A percentile compares a stretch with the other conserved stretches of the same genome.
Conservation (phyloP, 2,797 vertebrate species). For the Schizothorax lantsangensis region DNA sequence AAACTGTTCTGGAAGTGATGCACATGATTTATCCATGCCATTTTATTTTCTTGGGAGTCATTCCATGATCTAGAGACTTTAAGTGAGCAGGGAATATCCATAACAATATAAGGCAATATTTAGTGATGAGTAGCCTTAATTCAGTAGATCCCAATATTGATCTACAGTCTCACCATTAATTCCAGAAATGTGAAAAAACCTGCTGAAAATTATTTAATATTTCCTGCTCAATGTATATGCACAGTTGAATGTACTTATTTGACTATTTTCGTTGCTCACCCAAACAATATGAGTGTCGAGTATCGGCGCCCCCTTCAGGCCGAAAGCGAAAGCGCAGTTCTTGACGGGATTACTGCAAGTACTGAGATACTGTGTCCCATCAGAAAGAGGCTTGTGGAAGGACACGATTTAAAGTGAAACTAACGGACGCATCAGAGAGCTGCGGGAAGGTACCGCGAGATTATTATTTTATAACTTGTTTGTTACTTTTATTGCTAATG, state of each 20-base stretch:
- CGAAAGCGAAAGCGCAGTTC: neutral
- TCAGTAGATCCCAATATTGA: neutral
- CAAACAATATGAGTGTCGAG: neutral
- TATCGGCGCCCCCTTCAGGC: neutral
- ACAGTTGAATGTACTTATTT: neutral
- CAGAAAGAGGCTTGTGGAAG: too few species aligned
- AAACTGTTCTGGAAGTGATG: neutral
- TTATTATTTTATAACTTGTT: too few species aligned
- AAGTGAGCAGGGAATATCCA: neutral
- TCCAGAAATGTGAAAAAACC: neutral
- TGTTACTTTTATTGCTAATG: too few species aligned
- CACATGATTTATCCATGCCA: neutral
- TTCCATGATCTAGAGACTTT: neutral
- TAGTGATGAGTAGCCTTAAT: neutral
- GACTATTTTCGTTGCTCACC: neutral
- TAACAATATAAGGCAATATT: neutral
- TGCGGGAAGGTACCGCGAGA: too few species aligned
- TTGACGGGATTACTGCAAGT: too few species aligned
- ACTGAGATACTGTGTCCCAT: too few species aligned
- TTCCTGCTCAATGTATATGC: neutral
- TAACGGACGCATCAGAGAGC: too few species aligned
- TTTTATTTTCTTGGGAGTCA: too few species aligned
- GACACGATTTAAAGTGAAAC: too few species aligned
- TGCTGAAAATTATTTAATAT: neutral
- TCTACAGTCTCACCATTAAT: neutral